Conservation (phyloP, 2,797 vertebrate genomes). For the Premnoplex brunnescens region DNA sequence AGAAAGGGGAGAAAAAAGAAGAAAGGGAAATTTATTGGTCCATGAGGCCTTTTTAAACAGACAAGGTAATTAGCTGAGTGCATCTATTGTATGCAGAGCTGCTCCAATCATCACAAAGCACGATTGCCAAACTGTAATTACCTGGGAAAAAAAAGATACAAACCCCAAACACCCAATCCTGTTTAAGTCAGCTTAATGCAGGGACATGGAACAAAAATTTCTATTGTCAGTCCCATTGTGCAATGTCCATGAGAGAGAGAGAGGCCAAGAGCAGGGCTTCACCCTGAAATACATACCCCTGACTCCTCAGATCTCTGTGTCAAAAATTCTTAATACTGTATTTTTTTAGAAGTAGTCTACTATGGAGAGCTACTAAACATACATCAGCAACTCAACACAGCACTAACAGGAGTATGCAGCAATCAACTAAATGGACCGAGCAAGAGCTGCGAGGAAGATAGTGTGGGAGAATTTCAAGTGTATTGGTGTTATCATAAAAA, state of each 20-base stretch:
- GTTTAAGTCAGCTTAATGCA: conserved; percentile 16
- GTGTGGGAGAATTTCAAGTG: conserved; percentile 19
- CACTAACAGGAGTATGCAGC: background rate
- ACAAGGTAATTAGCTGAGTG: conserved; percentile 22
- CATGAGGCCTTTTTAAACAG: conserved; percentile 32
- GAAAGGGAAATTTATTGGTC: conserved; percentile 14
- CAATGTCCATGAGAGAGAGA: background rate
- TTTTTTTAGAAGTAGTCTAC: conserved; percentile 8
- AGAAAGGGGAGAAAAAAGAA: fast-evolving
- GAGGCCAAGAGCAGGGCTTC: background rate
- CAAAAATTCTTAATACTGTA: background rate
- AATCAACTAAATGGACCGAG: conserved; percentile 49
- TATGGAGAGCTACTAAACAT: conserved; percentile 44
- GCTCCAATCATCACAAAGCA: conserved; percentile 24
- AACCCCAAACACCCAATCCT: background rate
- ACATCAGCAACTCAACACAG: conserved; percentile 45
- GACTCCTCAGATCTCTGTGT: background rate
- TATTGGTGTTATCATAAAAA: conserved; percentile 37
- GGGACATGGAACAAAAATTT: background rate
- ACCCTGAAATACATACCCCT: background rate
- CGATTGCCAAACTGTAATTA: conserved; percentile 14
- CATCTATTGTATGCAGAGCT: conserved; percentile 25
- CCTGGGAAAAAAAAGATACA: background rate
- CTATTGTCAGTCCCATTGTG: background rate
- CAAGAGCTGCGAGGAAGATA: background rate